Percentiles rank a stretch among this genome's conserved stretches.
phyloP scores from a whole-genome alignment of 23 tunicate species.

The Botrylloides violaceus region DNA sequence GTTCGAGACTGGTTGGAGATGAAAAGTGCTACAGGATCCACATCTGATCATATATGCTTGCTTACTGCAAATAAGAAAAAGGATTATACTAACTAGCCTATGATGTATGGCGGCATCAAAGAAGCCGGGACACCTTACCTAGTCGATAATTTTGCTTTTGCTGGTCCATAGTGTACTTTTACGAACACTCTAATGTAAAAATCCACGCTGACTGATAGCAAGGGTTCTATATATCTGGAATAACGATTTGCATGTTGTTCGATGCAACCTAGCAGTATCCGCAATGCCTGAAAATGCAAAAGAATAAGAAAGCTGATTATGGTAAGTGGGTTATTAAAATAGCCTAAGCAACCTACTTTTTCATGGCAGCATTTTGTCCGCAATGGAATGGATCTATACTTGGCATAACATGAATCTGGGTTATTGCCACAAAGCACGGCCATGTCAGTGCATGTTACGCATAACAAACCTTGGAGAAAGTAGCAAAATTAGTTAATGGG shows the following conservation, averaged over 20 bases:
- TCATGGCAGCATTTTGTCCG: constrained; percentile 89
- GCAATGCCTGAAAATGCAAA: constrained; percentile 41
- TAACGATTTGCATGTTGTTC: constrained; percentile 71
- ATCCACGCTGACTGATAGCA: constrained; percentile 75
- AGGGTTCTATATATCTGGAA: constrained; percentile 83
- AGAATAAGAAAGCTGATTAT: neutral
- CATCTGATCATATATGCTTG: constrained; percentile 57
- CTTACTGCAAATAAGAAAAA: constrained; percentile 46
- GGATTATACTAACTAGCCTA: too few species aligned
- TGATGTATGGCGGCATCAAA: neutral
- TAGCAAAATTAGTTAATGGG: neutral
- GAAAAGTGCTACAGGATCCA: constrained; percentile 53
- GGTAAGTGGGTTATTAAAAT: neutral
- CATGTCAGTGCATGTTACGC: constrained; percentile 99
- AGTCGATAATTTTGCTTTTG: constrained; percentile 46
- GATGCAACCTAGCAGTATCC: constrained; percentile 66
- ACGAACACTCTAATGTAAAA: constrained; percentile 89
- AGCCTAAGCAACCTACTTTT: constrained; percentile 30
- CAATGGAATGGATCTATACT: constrained; percentile 78
- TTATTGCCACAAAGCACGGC: constrained; percentile 86
- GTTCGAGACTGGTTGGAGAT: constrained; percentile 26
- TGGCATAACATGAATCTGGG: constrained; percentile 91
- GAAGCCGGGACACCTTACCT: constrained; percentile 28
- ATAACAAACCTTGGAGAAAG: constrained; percentile 80
- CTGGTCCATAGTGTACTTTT: constrained; percentile 62